Percentiles rank a stretch among this genome's conserved stretches.
These are phyloP conservation scores for Mellilla xanthometata DNA, from an alignment of 2,888 invertebrate genomes.

Conservation along the genomic window DNA sequence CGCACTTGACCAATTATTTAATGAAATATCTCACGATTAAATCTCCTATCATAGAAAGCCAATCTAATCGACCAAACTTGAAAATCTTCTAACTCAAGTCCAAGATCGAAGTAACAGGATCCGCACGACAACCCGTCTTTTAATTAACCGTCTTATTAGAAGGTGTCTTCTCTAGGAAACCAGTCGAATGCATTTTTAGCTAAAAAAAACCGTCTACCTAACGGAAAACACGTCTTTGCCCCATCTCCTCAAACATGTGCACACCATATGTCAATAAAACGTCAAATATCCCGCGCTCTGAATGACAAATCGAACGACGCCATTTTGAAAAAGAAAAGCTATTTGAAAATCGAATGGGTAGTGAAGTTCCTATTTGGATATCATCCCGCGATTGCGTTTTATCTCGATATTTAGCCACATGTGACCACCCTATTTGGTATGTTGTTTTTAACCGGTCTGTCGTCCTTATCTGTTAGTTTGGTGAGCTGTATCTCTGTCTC, in stretches of 20 bases:
- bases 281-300: conserved; percentile 44
- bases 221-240: conserved; percentile 27
- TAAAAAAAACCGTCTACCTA: conserved; percentile 28
- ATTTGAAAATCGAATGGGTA: conserved; percentile 46
- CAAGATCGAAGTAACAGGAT: background rate
- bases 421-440: conserved; percentile 76
- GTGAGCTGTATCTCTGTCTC: conserved; percentile 39
- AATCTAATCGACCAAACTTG: background rate
- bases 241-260: conserved; percentile 37
- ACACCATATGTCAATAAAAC: conserved; percentile 58
- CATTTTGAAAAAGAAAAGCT: conserved; percentile 40
- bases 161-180: conserved; percentile 29
- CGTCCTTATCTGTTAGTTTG: conserved; percentile 40
- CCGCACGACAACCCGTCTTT: conserved; percentile 8
- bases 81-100: no score
- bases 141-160: conserved; percentile 29
- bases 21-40: no score
- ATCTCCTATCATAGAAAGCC: background rate
- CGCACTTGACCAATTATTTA: no score
- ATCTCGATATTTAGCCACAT: conserved; percentile 74
- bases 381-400: conserved; percentile 47
- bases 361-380: conserved; percentile 53
- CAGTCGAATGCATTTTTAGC: conserved; percentile 30
- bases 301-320: conserved; percentile 23
- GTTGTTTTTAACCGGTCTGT: conserved; percentile 62